Evolutionary conservation across 2,888 invertebrate genomes (phyloP).

Genomic region (Hyppa rectilinea): DNA sequence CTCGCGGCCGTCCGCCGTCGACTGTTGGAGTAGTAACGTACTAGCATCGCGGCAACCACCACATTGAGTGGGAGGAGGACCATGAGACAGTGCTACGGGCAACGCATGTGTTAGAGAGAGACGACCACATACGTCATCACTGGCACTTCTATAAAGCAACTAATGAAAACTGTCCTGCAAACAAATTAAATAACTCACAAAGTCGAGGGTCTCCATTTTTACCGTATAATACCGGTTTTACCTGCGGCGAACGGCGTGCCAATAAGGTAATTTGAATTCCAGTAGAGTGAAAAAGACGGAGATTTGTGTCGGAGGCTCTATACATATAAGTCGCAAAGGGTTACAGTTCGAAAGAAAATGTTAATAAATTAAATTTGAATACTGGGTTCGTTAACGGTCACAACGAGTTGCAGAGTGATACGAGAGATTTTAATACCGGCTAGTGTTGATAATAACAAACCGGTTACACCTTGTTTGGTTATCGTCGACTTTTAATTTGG

Average conservation of each 20-base stretch:
- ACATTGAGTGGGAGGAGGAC: constrained; percentile 84
- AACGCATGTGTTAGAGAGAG: constrained; percentile 73
- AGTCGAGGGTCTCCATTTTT: constrained; percentile 73
- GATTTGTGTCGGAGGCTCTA: constrained; percentile 80
- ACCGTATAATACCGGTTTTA: constrained; percentile 86
- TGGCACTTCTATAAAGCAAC: constrained; percentile 83
- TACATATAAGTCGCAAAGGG: constrained; percentile 71
- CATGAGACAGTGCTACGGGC: constrained; percentile 78
- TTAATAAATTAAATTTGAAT: constrained; percentile 85
- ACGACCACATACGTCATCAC: constrained; percentile 77
- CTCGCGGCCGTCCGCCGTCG: constrained; percentile 85
- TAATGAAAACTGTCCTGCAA: constrained; percentile 80
- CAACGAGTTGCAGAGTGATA: constrained; percentile 58
- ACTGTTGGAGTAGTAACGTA: constrained; percentile 85
- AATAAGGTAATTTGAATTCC: constrained; percentile 89
- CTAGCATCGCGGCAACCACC: constrained; percentile 78
- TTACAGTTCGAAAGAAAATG: constrained; percentile 80
- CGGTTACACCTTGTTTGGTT: constrained; percentile 47
- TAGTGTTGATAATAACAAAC: constrained; percentile 58
- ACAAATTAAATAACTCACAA: constrained; percentile 75
- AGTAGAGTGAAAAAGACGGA: constrained; percentile 88
- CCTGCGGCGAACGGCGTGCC: constrained; percentile 85
- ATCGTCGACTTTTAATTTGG: constrained; percentile 46
- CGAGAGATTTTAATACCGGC: constrained; percentile 51
- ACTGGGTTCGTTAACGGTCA: constrained; percentile 83